A percentile compares a stretch with the other conserved stretches of the same genome.
phyloP scores from a whole-genome alignment of 2,113 vertebrate genomes.

The Ornithorhynchus anatinus region DNA sequence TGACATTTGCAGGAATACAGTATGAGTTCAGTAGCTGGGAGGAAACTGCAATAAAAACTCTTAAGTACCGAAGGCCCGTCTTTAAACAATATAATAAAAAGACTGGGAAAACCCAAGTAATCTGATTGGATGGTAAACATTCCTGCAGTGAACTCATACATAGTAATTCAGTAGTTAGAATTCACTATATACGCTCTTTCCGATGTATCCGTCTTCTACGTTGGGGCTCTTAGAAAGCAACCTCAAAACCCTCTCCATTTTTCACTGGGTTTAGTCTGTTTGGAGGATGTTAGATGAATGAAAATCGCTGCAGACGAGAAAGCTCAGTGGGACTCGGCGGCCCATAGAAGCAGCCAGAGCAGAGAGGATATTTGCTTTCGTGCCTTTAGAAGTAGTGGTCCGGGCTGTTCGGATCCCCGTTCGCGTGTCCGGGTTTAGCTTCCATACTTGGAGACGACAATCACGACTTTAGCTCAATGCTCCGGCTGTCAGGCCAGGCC shows the following conservation, averaged over 20 bases:
- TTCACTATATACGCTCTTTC: conserved; percentile 2
- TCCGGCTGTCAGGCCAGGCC: too few species aligned
- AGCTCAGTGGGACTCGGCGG: not conserved
- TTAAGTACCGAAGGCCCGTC: not conserved
- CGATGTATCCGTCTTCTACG: conserved; percentile 13
- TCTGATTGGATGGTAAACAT: conserved; percentile 24
- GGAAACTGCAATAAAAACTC: conserved; percentile 27
- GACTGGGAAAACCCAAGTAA: conserved; percentile 25
- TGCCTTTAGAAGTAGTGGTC: too few species aligned
- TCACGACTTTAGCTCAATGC: too few species aligned
- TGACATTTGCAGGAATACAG: conserved; percentile 47
- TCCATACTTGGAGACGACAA: too few species aligned
- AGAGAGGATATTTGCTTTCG: not conserved
- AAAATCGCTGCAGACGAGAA: not conserved
- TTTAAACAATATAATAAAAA: conserved; percentile 21
- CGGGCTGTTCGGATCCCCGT: too few species aligned
- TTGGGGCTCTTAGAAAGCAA: not conserved
- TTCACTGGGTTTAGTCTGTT: not conserved
- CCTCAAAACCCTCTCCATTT: not conserved
- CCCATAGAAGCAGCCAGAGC: not conserved
- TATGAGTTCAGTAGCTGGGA: conserved; percentile 33
- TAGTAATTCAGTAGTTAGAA: conserved; percentile 6
- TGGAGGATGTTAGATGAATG: not conserved
- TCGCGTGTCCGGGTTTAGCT: too few species aligned
- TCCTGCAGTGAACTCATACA: conserved; percentile 7